phyloP scores from a whole-genome alignment of 1,140 invertebrate genomes.

The Anoplolepis gracilipes region DNA sequence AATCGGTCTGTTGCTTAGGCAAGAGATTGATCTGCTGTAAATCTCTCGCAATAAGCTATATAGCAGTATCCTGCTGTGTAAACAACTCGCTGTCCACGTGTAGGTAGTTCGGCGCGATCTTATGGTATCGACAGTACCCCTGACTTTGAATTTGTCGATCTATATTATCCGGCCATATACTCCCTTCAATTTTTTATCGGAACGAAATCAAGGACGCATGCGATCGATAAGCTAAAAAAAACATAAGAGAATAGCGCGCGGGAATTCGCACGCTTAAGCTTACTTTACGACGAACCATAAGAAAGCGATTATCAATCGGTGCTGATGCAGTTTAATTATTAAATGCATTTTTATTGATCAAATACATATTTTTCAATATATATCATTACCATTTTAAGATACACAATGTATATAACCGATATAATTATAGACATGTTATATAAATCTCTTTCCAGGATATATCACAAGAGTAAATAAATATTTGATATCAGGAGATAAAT shows the following conservation, averaged over 20 bases:
- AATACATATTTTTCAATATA: neutral
- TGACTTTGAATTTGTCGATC: conserved; percentile 69
- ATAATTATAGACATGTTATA: too few species aligned
- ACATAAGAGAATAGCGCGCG: conserved; percentile 21
- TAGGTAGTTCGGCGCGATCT: neutral
- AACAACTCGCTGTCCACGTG: neutral
- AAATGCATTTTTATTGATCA: neutral
- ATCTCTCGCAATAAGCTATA: neutral
- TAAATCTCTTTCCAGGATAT: too few species aligned
- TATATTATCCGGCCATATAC: conserved; percentile 40
- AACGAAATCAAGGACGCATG: conserved; percentile 74
- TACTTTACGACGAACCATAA: neutral
- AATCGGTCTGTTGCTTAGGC: too few species aligned
- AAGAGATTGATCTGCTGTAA: neutral
- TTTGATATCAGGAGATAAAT: too few species aligned
- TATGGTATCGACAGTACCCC: conserved; percentile 28
- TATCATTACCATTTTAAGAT: neutral
- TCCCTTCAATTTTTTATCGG: conserved; percentile 75
- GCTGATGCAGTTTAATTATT: neutral
- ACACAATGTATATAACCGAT: neutral
- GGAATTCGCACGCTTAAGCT: conserved; percentile 16
- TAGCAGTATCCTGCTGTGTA: too few species aligned
- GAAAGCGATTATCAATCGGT: neutral
- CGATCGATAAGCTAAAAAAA: conserved; percentile 74
- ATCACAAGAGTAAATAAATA: too few species aligned